phyloP scores from a whole-genome alignment of 2,113 vertebrate species.

The Actinemys pallida region DNA sequence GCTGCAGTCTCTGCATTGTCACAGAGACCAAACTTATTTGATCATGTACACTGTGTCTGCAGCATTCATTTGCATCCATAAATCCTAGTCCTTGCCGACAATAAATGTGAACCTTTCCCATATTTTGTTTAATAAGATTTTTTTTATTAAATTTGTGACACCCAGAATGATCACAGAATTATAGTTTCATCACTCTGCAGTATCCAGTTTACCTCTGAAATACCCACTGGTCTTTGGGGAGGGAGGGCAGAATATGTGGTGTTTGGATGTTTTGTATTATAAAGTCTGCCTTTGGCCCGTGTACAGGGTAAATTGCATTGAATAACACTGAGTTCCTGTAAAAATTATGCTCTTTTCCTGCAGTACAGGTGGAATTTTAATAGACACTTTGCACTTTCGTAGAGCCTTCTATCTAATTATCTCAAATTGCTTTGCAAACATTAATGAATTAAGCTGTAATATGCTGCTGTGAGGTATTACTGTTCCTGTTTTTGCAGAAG shows the following conservation, averaged over 20 bases:
- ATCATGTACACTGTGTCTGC: not conserved
- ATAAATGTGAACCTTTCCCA: slow-evolving; percentile 6
- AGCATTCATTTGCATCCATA: slow-evolving; percentile 44
- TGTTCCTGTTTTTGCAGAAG: not conserved
- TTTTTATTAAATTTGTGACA: slow-evolving; percentile 27
- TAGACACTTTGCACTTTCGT: not conserved
- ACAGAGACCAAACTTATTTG: slow-evolving; percentile 49
- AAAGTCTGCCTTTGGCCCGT: not conserved
- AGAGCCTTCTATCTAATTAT: not conserved
- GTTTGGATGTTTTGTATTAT: not conserved
- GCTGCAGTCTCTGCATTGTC: slow-evolving; percentile 61
- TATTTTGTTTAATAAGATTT: slow-evolving; percentile 6
- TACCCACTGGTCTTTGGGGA: not conserved
- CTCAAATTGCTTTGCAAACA: not conserved
- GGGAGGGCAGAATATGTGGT: not conserved
- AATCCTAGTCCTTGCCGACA: not conserved
- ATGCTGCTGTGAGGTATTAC: not conserved
- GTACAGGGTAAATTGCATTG: not conserved
- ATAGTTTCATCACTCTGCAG: not conserved
- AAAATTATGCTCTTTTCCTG: not conserved
- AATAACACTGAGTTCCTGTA: not conserved
- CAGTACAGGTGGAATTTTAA: not conserved
- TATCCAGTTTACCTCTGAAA: not conserved
- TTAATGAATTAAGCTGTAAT: not conserved
- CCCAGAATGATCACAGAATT: not conserved